Evolutionary conservation across 2,113 vertebrate species (phyloP).

Genomic region (Excalfactoria chinensis): DNA sequence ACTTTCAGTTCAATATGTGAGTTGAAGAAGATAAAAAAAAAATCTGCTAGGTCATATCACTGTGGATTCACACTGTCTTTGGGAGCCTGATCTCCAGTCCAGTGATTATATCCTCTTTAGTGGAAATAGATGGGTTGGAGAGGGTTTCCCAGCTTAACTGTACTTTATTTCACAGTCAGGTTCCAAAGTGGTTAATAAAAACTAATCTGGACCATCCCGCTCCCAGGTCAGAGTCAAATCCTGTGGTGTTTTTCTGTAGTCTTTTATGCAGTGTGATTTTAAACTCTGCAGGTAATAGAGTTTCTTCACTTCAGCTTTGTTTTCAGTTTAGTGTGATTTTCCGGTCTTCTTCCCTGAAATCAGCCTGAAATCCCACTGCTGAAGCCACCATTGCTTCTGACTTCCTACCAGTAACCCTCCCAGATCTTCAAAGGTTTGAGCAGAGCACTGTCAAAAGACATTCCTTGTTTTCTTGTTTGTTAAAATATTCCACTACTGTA

Average conservation of each 20-base stretch:
- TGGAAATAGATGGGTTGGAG: fast-evolving
- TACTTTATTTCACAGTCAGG: not conserved
- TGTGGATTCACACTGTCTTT: not conserved
- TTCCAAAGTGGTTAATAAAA: not conserved
- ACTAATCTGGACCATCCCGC: not conserved
- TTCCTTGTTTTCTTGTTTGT: not conserved
- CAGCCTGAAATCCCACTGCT: not conserved
- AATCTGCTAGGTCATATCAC: not conserved
- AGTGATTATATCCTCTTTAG: not conserved
- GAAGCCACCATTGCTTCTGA: not conserved
- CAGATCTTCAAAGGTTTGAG: not conserved
- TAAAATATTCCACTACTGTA: not conserved
- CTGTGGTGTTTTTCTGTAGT: not conserved
- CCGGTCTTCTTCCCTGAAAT: not conserved
- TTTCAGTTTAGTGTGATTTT: not conserved
- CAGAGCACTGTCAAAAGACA: not conserved
- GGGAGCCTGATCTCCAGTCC: not conserved
- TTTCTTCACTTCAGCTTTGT: not conserved
- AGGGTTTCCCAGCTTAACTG: not conserved
- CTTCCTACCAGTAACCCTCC: not conserved
- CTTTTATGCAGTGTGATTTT: not conserved
- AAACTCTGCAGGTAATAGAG: not conserved
- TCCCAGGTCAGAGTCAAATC: not conserved
- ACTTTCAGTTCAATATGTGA: not conserved
- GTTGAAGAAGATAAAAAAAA: not conserved